Base-by-base conservation (phyloP, 2,113 vertebrate species). In the Chionomys nivalis region DNA sequence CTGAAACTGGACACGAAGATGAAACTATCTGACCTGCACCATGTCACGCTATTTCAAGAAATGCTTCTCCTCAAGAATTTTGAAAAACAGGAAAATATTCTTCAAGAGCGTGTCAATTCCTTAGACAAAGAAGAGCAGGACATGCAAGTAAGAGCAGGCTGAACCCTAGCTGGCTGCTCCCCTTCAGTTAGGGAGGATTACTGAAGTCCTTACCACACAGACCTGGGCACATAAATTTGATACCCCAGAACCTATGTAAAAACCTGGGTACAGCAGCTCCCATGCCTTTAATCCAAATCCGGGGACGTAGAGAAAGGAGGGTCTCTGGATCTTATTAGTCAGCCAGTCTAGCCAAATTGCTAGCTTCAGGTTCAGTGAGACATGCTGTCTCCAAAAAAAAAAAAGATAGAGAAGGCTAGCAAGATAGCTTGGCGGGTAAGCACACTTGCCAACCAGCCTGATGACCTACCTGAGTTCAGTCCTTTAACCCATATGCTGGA, bases 31-130 rank as follows among this genome's bases (percentile, higher is more conserved):
- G 99, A 99, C 87, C 98, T 99, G 70, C 97, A 65, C 6, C 98
- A 99, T 94, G 92, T 99, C 94, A 99, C 98, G 0, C 98, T 99
- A 90, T 99, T 98, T 95, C 99, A 99, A 97, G 99, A 99, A 98
- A 98, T 99, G 91, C 98, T 99, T 94, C 98, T 99, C 66, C 98
- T 99, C 89, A 98, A 99, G 95, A 99, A 99, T 79, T 99, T 99
- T 87, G 99, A 99, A 95, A 97, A 98, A 96, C 99, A 98, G 28
- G 99, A 99, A 98, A 97, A 98, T 39, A 90, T 94, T 87, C 98
- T 99, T 94, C 98, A 99, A 97, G 98, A 98, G 66, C 98, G 87
- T 73, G 98, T 99, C n/a, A 98, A 97, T 61, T 87, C 55, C 2
- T 97, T 98, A 68, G 63, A 98, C 36, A 95, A 96, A 85, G 99